phyloP scores from a whole-genome alignment of 2,113 vertebrate species.

The Paracanthobrama guichenoti region DNA sequence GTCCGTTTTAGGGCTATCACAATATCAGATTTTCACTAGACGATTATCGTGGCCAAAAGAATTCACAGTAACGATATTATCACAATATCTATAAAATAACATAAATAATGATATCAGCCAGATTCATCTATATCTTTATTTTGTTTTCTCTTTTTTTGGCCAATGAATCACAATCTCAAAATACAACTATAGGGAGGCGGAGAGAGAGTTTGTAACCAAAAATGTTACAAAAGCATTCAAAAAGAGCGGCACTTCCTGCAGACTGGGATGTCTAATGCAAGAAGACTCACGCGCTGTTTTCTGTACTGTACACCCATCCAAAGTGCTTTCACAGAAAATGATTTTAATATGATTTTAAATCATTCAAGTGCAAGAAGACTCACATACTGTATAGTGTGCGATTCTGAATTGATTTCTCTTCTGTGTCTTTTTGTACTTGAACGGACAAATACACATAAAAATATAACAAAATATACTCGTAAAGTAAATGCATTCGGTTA shows the following conservation, averaged over 20 bases:
- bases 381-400: no score
- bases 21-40: neutral
- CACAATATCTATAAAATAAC: neutral
- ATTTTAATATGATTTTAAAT: no score
- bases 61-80: neutral
- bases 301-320: no score
- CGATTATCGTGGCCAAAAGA: neutral
- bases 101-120: no score
- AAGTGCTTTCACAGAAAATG: no score
- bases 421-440: no score
- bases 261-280: neutral
- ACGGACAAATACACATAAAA: no score
- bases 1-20: neutral
- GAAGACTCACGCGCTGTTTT: no score
- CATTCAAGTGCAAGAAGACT: no score
- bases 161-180: neutral
- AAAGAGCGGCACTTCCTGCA: neutral
- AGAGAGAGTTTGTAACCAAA: neutral
- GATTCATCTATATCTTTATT: neutral
- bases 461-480: no score
- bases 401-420: no score
- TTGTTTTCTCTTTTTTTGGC: neutral
- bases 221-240: neutral
- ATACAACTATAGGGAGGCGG: neutral
- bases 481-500: no score